Conservation (phyloP, 2,113 vertebrate species). For the Trematocara zebra region DNA sequence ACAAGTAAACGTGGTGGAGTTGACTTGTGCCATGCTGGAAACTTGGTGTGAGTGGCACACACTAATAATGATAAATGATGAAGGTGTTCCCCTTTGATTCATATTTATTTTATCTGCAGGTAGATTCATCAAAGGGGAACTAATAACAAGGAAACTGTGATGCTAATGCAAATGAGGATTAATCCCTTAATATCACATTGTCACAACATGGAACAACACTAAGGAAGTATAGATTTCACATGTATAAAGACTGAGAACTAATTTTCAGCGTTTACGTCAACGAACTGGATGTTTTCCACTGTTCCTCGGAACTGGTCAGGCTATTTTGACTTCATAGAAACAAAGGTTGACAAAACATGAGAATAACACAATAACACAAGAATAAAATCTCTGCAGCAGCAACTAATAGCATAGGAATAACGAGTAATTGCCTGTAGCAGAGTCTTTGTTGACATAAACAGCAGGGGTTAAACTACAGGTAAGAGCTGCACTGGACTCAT, state of each 20-base stretch:
- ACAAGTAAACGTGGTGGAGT: fast-evolving
- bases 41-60: fast-evolving
- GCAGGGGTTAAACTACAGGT: neutral
- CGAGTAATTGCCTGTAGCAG: neutral
- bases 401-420: neutral
- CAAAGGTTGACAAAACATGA: neutral
- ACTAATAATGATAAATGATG: neutral
- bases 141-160: neutral
- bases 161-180: neutral
- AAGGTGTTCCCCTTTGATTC: neutral
- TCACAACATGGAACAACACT: neutral
- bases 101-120: no score
- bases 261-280: neutral
- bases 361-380: neutral
- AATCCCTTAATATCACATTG: neutral
- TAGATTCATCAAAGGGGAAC: neutral
- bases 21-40: neutral
- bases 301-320: neutral
- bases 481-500: neutral
- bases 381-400: neutral
- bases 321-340: neutral
- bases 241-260: neutral
- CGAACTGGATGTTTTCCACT: fast-evolving
- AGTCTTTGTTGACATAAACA: neutral
- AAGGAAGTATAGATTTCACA: neutral